Evolutionary conservation across 2,113 vertebrate genomes (phyloP), one percentile per base, ranked within the genome.

Genomic region (Hemibagrus wyckioides): DNA sequence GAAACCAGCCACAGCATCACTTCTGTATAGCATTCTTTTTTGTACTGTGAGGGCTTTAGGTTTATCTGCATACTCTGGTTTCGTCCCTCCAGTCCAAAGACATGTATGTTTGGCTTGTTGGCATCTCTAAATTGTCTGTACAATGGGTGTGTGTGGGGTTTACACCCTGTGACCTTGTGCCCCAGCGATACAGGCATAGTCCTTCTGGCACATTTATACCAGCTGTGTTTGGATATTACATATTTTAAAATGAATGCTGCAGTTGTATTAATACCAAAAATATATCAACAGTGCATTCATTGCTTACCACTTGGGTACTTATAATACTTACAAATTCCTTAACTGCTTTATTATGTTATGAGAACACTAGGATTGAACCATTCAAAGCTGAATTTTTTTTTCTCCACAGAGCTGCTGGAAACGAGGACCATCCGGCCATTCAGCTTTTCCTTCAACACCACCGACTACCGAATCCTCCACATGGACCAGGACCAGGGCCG

Each of bases 401-500:
- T 86, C 9, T 84, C 41, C 76, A 14, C 90, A 96, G 96, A 96
- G 65, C 92, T 97, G 63, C 92, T 96, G 94, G 94, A 96, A 91
- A 96, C 96, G 0, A 93, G 94, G 61, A 95, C 95, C 0, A 94
- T 94, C 0, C 93, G 95, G 1, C 96, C 96, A 63, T 96, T 97
- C 92, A 95, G 94, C 76, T 97, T 97, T 86, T 94, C 95, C 90
- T 96, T 97, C 91, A 96, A 97, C 94, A 96, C 95, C 89, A 96
- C 95, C 5, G 96, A 96, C 92, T 96, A 96, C 87, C 93, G 96
- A 73, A 96, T 97, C 90, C 94, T 97, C 54, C 93, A 94, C 80
- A 94, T 97, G 94, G 96, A 97, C 85, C 96, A 96, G 92, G 96
- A 97, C 80, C 96, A 96, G 92, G 96, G 95, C 25, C 95, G 96